Conservation (phyloP, 2,888 invertebrate species). For the Agapetus fuscipes region DNA sequence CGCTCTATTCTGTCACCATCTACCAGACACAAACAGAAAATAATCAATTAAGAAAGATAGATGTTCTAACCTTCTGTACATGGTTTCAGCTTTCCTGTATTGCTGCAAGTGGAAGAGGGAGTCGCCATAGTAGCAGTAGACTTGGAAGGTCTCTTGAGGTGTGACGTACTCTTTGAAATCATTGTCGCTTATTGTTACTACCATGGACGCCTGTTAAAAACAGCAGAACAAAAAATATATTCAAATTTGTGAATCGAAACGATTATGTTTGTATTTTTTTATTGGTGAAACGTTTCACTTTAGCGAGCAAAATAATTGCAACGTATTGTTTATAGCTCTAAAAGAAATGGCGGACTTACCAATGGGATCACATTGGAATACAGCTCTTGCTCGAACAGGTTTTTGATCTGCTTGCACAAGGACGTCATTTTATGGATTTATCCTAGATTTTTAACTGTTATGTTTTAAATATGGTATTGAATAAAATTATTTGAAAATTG, state of each 20-base stretch:
- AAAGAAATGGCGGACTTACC: too few relatives aligned
- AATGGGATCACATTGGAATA: conserved; percentile 61
- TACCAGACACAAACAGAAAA: too few relatives aligned
- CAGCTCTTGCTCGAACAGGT: conserved; percentile 58
- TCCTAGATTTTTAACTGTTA: too few relatives aligned
- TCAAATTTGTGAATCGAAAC: too few relatives aligned
- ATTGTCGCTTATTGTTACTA: conserved; percentile 21
- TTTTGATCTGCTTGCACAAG: conserved; percentile 56
- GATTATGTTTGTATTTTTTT: too few relatives aligned
- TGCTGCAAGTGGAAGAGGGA: conserved; percentile 56
- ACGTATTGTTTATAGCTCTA: too few relatives aligned
- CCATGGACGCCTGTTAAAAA: conserved; percentile 33
- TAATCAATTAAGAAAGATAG: too few relatives aligned
- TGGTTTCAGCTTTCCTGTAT: conserved; percentile 57
- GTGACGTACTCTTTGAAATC: conserved; percentile 41
- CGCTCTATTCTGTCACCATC: too few relatives aligned
- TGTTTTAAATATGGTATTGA: too few relatives aligned
- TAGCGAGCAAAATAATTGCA: too few relatives aligned
- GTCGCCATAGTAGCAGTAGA: conserved; percentile 60
- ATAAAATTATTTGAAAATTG: too few relatives aligned
- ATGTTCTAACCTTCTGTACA: conserved; percentile 39
- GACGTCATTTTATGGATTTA: conserved; percentile 38
- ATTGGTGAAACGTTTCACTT: conserved; percentile 15
- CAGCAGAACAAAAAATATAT: too few relatives aligned
- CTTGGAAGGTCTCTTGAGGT: conserved; percentile 55